Conservation (phyloP, 2,888 invertebrate species). For the Orchestes rusci region DNA sequence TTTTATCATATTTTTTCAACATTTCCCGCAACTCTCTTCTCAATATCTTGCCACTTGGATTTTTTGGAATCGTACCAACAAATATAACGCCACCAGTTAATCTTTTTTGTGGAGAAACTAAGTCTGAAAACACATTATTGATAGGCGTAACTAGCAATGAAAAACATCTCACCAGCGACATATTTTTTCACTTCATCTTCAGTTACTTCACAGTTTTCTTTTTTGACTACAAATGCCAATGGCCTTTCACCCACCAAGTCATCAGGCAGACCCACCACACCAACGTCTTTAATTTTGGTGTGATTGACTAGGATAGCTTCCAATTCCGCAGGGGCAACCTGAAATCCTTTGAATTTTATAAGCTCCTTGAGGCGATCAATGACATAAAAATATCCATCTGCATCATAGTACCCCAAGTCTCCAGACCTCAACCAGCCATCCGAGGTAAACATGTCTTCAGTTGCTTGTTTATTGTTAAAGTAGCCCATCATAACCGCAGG, state of each 20-base stretch:
- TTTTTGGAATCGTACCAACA: slow-evolving; percentile 52
- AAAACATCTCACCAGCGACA: neutral
- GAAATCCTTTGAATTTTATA: slow-evolving; percentile 57
- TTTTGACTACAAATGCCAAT: slow-evolving; percentile 54
- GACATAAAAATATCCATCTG: slow-evolving; percentile 59
- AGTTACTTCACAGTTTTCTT: neutral
- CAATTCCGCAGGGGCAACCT: slow-evolving; percentile 80
- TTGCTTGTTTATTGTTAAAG: slow-evolving; percentile 66
- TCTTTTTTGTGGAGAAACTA: slow-evolving; percentile 71
- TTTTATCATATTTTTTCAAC: slow-evolving; percentile 1
- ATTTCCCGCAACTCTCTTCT: slow-evolving; percentile 39
- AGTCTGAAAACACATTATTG: slow-evolving; percentile 34
- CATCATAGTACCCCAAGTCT: slow-evolving; percentile 52
- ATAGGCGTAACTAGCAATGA: no score
- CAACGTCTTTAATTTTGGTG: slow-evolving; percentile 70
- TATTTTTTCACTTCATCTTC: neutral
- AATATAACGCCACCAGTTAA: slow-evolving; percentile 51
- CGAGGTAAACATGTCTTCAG: slow-evolving; percentile 54
- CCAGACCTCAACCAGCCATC: slow-evolving; percentile 72
- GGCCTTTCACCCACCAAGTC: slow-evolving; percentile 65
- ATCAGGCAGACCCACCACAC: slow-evolving; percentile 75
- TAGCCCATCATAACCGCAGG: slow-evolving; percentile 81
- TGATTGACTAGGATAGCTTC: slow-evolving; percentile 67
- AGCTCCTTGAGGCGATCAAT: slow-evolving; percentile 75
- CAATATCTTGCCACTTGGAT: slow-evolving; percentile 55